phyloP scores from a whole-genome alignment of 2,888 invertebrate species.

The Xanthorhoe spadicearia region DNA sequence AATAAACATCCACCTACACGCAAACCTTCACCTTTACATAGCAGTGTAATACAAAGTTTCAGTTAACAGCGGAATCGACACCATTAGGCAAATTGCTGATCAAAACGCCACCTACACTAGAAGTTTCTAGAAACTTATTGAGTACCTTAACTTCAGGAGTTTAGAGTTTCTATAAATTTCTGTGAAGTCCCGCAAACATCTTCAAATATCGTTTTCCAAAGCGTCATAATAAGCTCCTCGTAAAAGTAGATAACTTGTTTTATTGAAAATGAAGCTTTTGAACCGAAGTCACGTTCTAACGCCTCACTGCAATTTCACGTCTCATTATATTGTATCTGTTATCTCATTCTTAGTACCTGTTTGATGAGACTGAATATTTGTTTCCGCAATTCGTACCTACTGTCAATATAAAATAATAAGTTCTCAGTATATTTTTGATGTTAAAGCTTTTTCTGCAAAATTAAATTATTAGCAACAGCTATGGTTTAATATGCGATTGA shows the following conservation, averaged over 20 bases:
- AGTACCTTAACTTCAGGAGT: not conserved
- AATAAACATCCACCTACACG: too few relatives aligned
- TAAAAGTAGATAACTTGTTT: not conserved
- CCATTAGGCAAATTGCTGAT: too few relatives aligned
- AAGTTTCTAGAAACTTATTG: too few relatives aligned
- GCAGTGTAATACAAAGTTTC: too few relatives aligned
- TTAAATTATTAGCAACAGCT: too few relatives aligned
- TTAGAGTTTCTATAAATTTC: not conserved
- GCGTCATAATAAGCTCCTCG: not conserved
- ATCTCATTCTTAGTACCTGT: not conserved
- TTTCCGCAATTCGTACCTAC: not conserved
- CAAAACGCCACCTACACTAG: too few relatives aligned
- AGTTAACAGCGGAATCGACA: too few relatives aligned
- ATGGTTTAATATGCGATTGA: too few relatives aligned
- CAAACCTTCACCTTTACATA: too few relatives aligned
- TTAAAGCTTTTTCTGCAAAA: too few relatives aligned
- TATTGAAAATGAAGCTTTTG: not conserved
- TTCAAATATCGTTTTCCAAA: not conserved
- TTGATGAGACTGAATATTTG: not conserved
- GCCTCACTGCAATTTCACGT: not conserved
- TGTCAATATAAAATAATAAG: too few relatives aligned
- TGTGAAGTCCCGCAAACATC: not conserved
- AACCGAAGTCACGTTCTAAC: not conserved
- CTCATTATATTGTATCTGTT: not conserved
- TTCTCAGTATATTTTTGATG: too few relatives aligned